phyloP scores from a whole-genome alignment of 1,140 invertebrate genomes.

The Oryctes rhinoceros region DNA sequence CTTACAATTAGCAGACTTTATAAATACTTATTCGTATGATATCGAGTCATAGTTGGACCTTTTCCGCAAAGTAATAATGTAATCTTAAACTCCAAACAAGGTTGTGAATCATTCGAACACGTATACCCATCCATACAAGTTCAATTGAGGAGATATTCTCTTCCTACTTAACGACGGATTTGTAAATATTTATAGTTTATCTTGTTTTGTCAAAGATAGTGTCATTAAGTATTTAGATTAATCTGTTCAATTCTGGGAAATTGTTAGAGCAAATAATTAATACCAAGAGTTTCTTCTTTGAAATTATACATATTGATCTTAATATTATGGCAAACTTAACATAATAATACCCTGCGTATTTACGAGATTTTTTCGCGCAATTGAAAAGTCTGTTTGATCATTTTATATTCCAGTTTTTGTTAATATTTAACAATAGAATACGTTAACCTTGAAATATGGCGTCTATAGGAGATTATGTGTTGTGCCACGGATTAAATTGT shows the following conservation, averaged over 20 bases:
- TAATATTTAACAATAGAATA: no score
- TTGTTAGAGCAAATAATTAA: neutral
- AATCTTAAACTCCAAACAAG: neutral
- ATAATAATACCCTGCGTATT: no score
- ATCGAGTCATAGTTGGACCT: no score
- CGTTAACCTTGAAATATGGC: no score
- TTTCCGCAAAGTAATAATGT: neutral
- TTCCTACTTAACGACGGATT: neutral
- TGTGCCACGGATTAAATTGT: no score
- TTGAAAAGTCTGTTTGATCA: no score
- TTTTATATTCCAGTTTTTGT: no score
- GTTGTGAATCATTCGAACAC: neutral
- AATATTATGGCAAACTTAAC: no score
- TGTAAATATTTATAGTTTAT: conserved; percentile 17
- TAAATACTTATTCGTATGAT: no score
- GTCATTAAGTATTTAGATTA: conserved; percentile 19
- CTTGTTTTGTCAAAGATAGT: conserved; percentile 15
- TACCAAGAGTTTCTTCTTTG: neutral
- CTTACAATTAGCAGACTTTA: no score
- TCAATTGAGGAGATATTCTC: neutral
- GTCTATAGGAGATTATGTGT: no score
- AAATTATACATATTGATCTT: neutral
- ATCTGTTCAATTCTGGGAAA: neutral
- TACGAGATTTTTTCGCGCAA: no score
- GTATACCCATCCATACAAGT: neutral